Percentiles rank a stretch among this genome's conserved stretches.
Evolutionary conservation across 1,140 invertebrate genomes (phyloP).

Genomic region (Dendroctonus ponderosae): DNA sequence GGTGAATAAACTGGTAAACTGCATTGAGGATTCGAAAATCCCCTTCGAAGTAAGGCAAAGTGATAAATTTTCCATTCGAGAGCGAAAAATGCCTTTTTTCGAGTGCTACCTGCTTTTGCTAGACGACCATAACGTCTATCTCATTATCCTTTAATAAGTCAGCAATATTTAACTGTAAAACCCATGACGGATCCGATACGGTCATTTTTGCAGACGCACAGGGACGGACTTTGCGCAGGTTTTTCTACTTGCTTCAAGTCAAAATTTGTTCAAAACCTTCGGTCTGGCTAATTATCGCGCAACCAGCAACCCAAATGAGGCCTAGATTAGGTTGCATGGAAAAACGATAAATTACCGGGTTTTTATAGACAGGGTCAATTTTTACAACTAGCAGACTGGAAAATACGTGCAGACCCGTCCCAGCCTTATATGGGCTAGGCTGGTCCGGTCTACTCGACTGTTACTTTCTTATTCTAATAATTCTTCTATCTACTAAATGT

Average conservation of each 20-base stretch:
- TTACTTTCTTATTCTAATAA: slow-evolving; percentile 32
- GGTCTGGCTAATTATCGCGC: slow-evolving; percentile 1
- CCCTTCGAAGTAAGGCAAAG: slow-evolving; percentile 19
- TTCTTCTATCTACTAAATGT: slow-evolving; percentile 19
- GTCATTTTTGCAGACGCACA: slow-evolving; percentile 17
- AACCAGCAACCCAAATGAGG: slow-evolving; percentile 10
- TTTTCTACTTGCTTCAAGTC: background rate
- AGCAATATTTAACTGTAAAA: slow-evolving; percentile 23
- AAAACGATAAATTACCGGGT: slow-evolving; percentile 24
- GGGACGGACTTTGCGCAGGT: slow-evolving; percentile 1
- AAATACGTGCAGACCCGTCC: slow-evolving; percentile 21
- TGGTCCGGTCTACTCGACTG: slow-evolving; percentile 7
- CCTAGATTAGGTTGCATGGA: slow-evolving; percentile 22
- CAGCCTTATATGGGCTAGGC: slow-evolving; percentile 17
- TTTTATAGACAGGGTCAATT: slow-evolving; percentile 23
- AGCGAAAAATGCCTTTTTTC: slow-evolving; percentile 6
- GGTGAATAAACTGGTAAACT: slow-evolving; percentile 8
- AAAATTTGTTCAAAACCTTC: background rate
- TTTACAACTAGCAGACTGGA: slow-evolving; percentile 25
- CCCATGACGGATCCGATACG: slow-evolving; percentile 3
- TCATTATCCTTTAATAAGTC: slow-evolving; percentile 17
- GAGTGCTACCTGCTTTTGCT: slow-evolving; percentile 20
- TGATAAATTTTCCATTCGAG: slow-evolving; percentile 24
- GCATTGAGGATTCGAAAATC: slow-evolving; percentile 4
- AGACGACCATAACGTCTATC: slow-evolving; percentile 6